Conservation (phyloP, 1,140 invertebrate species). For the Pissodes strobi region DNA sequence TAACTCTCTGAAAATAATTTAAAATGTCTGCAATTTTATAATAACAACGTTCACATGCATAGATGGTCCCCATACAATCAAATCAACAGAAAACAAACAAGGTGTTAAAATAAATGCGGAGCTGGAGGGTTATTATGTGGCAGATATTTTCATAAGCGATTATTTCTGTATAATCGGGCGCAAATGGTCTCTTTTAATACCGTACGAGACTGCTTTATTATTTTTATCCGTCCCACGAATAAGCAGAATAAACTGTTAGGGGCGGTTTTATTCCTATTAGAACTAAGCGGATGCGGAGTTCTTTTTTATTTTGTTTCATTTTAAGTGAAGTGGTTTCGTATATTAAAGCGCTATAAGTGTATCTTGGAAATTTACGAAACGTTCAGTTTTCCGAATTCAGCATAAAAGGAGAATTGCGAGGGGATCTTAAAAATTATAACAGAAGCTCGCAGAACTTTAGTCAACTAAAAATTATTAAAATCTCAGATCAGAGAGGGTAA, state of each 20-base stretch:
- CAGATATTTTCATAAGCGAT: slow-evolving; percentile 50
- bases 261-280: slow-evolving; percentile 32
- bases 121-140: slow-evolving; percentile 40
- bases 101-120: slow-evolving; percentile 37
- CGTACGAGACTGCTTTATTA: slow-evolving; percentile 48
- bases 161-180: slow-evolving; percentile 47
- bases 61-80: background rate
- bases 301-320: slow-evolving; percentile 26
- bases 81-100: slow-evolving; percentile 22
- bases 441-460: no score
- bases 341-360: slow-evolving; percentile 28
- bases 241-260: slow-evolving; percentile 29
- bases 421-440: no score
- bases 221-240: slow-evolving; percentile 41
- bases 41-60: no score
- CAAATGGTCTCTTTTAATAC: slow-evolving; percentile 46
- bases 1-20: no score
- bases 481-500: no score
- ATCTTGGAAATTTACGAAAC: slow-evolving; percentile 15
- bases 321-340: slow-evolving; percentile 27
- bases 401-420: background rate
- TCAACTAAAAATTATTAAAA: no score
- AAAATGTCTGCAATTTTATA: no score
- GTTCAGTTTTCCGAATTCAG: background rate
- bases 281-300: slow-evolving; percentile 26